Conservation (phyloP, 2,888 invertebrate species). For the Cephus sareptanus region DNA sequence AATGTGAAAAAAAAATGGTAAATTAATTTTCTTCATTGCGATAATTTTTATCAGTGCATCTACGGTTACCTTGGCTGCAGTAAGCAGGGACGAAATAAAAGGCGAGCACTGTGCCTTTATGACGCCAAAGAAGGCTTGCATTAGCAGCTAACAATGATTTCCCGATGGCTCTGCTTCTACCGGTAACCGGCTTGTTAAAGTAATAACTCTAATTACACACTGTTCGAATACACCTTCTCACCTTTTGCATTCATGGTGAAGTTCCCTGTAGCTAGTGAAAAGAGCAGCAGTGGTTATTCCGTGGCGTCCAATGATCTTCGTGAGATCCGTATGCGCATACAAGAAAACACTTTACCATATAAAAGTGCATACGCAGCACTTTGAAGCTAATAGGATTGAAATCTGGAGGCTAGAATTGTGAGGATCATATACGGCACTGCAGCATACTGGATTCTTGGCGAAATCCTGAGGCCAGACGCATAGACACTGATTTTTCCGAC, state of each 20-base stretch:
- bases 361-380: not conserved
- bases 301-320: not conserved
- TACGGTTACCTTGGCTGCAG: not conserved
- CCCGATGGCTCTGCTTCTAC: constrained; percentile 27
- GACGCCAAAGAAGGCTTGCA: constrained; percentile 54
- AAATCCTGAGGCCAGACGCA: not conserved
- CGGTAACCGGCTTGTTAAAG: constrained; percentile 55
- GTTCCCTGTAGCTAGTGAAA: not conserved
- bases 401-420: not conserved
- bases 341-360: no score
- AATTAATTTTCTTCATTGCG: not conserved
- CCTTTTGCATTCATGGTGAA: constrained; percentile 33
- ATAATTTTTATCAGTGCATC: not conserved
- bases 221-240: constrained; percentile 52
- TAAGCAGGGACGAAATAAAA: not conserved
- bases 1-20: not conserved
- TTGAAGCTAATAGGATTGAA: not conserved
- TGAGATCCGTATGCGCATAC: not conserved
- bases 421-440: not conserved
- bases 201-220: constrained; percentile 57
- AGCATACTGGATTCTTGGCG: not conserved
- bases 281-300: not conserved
- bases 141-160: constrained; percentile 51
- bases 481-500: not conserved
- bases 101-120: constrained; percentile 34